These are phyloP conservation scores for Linnaemya tessellans DNA, from an alignment of 2,888 invertebrate genomes.

Conservation along the genomic window DNA sequence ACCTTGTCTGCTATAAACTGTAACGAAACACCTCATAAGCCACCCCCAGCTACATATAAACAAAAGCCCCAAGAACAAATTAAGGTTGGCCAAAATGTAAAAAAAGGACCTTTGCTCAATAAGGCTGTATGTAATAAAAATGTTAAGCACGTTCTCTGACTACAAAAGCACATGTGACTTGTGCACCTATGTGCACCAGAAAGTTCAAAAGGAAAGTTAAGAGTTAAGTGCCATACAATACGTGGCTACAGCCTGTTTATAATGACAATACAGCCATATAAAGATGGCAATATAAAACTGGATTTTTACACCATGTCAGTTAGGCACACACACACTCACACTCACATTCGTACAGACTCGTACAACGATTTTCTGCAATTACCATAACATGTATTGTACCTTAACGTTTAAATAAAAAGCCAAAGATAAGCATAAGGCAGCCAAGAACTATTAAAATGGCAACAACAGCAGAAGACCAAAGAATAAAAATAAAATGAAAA, in stretches of 20 bases:
- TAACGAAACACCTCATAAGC: conserved; percentile 32
- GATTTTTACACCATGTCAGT: conserved; percentile 54
- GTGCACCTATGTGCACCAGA: conserved; percentile 67
- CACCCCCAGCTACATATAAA: conserved; percentile 19
- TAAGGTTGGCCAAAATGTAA: conserved; percentile 51
- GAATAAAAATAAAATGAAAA: conserved; percentile 18
- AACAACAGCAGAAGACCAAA: conserved; percentile 12
- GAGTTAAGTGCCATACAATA: conserved; percentile 71
- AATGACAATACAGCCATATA: conserved; percentile 43
- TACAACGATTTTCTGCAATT: conserved; percentile 80
- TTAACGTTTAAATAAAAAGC: conserved; percentile 63
- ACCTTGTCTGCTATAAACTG: conserved; percentile 41
- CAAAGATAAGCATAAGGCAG: conserved; percentile 68
- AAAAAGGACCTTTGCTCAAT: conserved; percentile 28
- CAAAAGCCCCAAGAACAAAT: conserved; percentile 63
- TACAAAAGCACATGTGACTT: conserved; percentile 68
- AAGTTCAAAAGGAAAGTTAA: conserved; percentile 71
- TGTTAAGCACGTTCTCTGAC: conserved; percentile 79
- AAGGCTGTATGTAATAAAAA: conserved; percentile 77
- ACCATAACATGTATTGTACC: conserved; percentile 74
- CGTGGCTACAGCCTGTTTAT: conserved; percentile 68
- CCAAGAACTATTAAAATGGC: conserved; percentile 73
- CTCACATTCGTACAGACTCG: background rate
- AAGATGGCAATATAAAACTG: conserved; percentile 44
- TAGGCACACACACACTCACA: background rate